Conservation (phyloP, 2,797 vertebrate species). For the Sebastes taczanowskii region DNA sequence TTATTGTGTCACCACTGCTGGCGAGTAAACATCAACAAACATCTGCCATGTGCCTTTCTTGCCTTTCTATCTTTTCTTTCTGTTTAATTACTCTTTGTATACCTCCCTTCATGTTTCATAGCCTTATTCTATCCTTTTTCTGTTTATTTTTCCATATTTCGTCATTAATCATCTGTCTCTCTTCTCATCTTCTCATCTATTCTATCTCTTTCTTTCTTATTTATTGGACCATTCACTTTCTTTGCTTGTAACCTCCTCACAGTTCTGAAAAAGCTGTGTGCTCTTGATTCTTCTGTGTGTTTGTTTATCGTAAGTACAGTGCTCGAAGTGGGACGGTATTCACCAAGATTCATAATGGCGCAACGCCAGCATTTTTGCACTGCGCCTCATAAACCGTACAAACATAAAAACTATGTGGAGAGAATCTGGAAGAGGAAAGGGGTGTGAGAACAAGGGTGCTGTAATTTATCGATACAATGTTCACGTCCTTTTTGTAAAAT, state of each 20-base stretch:
- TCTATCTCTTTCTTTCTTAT: neutral
- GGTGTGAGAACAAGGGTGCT: no score
- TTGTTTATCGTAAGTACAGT: neutral
- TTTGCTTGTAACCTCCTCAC: neutral
- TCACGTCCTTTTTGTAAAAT: no score
- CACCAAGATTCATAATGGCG: no score
- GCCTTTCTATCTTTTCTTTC: neutral
- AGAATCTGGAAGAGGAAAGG: no score
- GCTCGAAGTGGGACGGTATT: no score
- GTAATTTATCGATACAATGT: no score
- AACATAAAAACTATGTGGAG: no score
- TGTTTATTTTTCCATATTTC: neutral
- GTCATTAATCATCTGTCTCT: neutral
- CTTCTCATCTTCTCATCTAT: neutral
- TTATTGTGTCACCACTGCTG: conserved; percentile 23
- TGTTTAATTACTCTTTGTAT: neutral
- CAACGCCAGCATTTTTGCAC: no score
- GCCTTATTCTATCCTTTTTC: neutral
- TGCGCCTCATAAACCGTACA: no score
- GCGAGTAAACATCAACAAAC: conserved; percentile 41
- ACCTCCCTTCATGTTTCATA: neutral
- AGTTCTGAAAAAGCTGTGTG: no score
- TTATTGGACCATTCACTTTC: neutral
- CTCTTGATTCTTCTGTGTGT: neutral
- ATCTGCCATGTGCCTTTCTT: neutral